These are phyloP conservation scores for Scaptodrosophila lebanonensis DNA, from an alignment of 1,140 invertebrate genomes.

Conservation along the genomic window DNA sequence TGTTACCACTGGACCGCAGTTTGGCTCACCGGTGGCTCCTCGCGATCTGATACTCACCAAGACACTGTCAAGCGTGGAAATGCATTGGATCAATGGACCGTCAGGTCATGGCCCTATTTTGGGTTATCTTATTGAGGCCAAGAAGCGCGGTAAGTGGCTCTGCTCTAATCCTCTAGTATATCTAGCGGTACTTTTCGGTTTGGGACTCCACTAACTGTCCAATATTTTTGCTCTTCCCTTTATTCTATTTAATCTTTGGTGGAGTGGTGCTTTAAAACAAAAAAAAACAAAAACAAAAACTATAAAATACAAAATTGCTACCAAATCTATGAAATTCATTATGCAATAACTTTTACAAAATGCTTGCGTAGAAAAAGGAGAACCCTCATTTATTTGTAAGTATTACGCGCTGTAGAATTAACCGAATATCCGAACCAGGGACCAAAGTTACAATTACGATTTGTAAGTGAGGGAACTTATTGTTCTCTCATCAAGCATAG, in stretches of 20 bases:
- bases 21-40: conserved; percentile 90
- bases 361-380: conserved; percentile 74
- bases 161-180: background rate
- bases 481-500: too few relatives aligned
- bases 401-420: conserved; percentile 24
- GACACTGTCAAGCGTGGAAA: conserved; percentile 89
- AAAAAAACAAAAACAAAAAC: conserved; percentile 3
- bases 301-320: background rate
- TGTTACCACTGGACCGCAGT: conserved; percentile 95
- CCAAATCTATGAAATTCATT: conserved; percentile 1
- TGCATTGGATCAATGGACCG: conserved; percentile 92
- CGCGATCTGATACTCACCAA: conserved; percentile 85
- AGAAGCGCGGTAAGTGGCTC: conserved; percentile 85
- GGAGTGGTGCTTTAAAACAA: conserved; percentile 37
- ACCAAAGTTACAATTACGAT: too few relatives aligned
- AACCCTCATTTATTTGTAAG: conserved; percentile 75
- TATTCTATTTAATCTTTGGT: conserved; percentile 37
- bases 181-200: conserved; percentile 9
- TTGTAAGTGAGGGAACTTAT: too few relatives aligned
- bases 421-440: background rate
- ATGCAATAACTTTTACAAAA: conserved; percentile 19
- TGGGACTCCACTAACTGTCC: background rate
- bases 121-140: conserved; percentile 95
- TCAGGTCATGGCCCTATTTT: conserved; percentile 90
- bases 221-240: conserved; percentile 13